Percentiles rank a stretch among this genome's conserved stretches.
phyloP scores from a whole-genome alignment of 2,797 vertebrate species.

The Pseudochromis fuscus region DNA sequence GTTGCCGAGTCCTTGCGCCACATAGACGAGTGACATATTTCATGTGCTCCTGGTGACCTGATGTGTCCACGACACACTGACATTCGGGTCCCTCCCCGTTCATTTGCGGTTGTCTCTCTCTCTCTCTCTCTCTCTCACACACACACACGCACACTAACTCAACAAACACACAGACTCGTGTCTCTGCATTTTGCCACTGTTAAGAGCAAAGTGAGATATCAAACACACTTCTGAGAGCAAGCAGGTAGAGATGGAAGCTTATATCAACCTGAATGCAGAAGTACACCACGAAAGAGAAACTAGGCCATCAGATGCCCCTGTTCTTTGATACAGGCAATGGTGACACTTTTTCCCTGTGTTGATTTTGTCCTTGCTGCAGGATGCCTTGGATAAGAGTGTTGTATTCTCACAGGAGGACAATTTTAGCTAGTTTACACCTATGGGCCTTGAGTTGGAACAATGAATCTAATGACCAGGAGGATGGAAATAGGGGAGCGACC shows the following conservation, averaged over 20 bases:
- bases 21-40: slow-evolving; percentile 77
- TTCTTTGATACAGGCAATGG: slow-evolving; percentile 65
- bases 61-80: slow-evolving; percentile 67
- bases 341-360: slow-evolving; percentile 69
- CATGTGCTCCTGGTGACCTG: slow-evolving; percentile 73
- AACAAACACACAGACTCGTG: slow-evolving; percentile 7
- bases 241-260: slow-evolving; percentile 43
- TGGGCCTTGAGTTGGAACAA: slow-evolving; percentile 63
- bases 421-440: slow-evolving; percentile 75
- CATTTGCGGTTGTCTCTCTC: slow-evolving; percentile 49
- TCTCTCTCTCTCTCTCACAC: slow-evolving; percentile 9
- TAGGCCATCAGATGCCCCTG: slow-evolving; percentile 76
- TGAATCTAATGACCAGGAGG: slow-evolving; percentile 66
- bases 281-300: slow-evolving; percentile 60
- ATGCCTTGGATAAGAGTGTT: slow-evolving; percentile 66
- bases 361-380: slow-evolving; percentile 83
- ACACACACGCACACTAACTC: slow-evolving; percentile 28
- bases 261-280: slow-evolving; percentile 42
- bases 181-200: slow-evolving; percentile 12
- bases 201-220: slow-evolving; percentile 45
- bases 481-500: slow-evolving; percentile 43
- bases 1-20: slow-evolving; percentile 71
- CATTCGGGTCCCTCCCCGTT: slow-evolving; percentile 50
- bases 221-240: slow-evolving; percentile 30
- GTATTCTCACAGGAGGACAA: slow-evolving; percentile 76